phyloP scores from a whole-genome alignment of 2,113 vertebrate genomes.

The Muntiacus muntjak region DNA sequence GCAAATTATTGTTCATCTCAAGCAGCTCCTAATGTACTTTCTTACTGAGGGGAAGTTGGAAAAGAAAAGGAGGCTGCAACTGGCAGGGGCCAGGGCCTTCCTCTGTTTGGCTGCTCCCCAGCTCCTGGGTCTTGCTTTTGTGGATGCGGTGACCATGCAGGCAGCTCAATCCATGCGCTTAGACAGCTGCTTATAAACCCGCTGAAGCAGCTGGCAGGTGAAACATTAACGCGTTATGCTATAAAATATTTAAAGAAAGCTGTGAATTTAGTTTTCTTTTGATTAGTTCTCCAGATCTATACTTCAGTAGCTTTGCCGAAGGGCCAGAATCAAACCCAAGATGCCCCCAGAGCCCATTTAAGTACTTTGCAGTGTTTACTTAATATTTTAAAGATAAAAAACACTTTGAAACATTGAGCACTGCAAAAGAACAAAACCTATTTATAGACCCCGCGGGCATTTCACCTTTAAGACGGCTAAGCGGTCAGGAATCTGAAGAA shows the following conservation, averaged over 20 bases:
- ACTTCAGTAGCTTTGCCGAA: conserved; percentile 37
- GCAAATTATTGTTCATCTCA: conserved; percentile 3
- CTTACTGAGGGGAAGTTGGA: neutral
- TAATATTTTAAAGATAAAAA: conserved; percentile 69
- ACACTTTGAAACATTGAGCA: conserved; percentile 17
- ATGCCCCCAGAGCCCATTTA: conserved; percentile 22
- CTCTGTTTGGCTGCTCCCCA: neutral
- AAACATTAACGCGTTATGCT: neutral
- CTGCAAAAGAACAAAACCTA: conserved; percentile 52
- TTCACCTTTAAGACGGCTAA: conserved; percentile 60
- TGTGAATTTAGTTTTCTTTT: conserved; percentile 57
- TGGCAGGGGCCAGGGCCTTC: neutral
- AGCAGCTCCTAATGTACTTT: conserved; percentile 22
- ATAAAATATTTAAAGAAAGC: conserved; percentile 58
- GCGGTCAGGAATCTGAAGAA: neutral
- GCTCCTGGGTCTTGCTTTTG: neutral
- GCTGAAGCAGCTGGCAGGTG: neutral
- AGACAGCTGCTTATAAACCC: neutral
- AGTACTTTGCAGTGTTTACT: conserved; percentile 46
- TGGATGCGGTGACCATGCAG: fast-evolving
- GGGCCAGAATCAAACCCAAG: conserved; percentile 20
- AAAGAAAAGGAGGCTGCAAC: neutral
- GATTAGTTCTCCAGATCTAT: conserved; percentile 29
- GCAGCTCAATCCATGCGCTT: neutral
- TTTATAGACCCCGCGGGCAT: conserved; percentile 52